Percentiles rank a stretch among this genome's conserved stretches.
Evolutionary conservation across 2,888 invertebrate genomes (phyloP).

Genomic region (Hydriomena furcata): DNA sequence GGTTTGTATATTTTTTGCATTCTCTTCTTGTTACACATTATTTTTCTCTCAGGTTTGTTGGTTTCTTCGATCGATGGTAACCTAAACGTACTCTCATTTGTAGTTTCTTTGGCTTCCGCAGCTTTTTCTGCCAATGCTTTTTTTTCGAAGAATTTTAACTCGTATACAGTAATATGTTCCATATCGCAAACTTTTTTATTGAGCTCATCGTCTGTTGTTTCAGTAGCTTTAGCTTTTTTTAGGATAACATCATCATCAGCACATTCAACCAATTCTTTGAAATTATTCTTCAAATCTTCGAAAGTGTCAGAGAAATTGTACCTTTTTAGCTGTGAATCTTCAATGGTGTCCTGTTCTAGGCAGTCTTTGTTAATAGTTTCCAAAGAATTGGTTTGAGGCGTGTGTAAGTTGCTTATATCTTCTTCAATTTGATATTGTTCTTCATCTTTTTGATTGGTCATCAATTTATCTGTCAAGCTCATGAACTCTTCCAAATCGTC

Average conservation of each 20-base stretch:
- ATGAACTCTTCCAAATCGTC: constrained; percentile 74
- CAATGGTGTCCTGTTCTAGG: constrained; percentile 23
- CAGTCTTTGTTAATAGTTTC: constrained; percentile 56
- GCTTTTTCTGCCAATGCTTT: constrained; percentile 29
- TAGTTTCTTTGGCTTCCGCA: constrained; percentile 5
- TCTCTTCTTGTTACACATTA: constrained; percentile 52
- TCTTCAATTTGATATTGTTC: constrained; percentile 43
- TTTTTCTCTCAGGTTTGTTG: constrained; percentile 55
- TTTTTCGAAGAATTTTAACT: constrained; percentile 57
- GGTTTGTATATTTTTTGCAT: constrained; percentile 57
- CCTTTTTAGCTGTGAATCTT: constrained; percentile 34
- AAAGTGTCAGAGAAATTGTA: constrained; percentile 62
- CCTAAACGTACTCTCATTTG: constrained; percentile 44
- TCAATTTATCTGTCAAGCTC: constrained; percentile 68
- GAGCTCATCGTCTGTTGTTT: constrained; percentile 36
- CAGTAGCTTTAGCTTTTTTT: constrained; percentile 36
- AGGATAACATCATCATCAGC: constrained; percentile 41
- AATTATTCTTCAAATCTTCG: constrained; percentile 63
- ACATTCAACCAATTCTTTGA: constrained; percentile 60
- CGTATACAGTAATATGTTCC: constrained; percentile 74
- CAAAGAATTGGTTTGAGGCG: constrained; percentile 69
- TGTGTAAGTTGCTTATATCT: constrained; percentile 59
- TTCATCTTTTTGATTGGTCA: constrained; percentile 40
- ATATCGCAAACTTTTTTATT: constrained; percentile 59
- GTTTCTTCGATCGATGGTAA: constrained; percentile 65